Conservation (phyloP, 2,888 invertebrate species). For the Lycaena phlaeas region DNA sequence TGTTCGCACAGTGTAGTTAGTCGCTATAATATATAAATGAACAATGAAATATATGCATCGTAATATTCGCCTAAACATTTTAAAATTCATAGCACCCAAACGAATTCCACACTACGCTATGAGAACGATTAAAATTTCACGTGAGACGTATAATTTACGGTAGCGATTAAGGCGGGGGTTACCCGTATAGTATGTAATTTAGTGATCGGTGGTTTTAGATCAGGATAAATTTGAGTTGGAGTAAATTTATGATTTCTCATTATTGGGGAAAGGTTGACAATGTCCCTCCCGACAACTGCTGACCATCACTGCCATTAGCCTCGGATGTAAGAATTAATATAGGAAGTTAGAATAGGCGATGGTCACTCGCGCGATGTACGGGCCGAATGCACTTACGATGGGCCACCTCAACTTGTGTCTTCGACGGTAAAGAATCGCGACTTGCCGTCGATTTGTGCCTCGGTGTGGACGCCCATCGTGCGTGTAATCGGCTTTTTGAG, state of each 20-base stretch:
- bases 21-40: too few relatives aligned
- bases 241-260: slow-evolving; percentile 30
- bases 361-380: slow-evolving; percentile 17
- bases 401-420: background rate
- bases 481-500: background rate
- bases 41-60: too few relatives aligned
- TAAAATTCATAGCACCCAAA: too few relatives aligned
- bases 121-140: too few relatives aligned
- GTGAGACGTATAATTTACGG: background rate
- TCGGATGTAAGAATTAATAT: slow-evolving; percentile 37
- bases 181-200: background rate
- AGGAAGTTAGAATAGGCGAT: slow-evolving; percentile 29
- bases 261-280: slow-evolving; percentile 42
- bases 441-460: background rate
- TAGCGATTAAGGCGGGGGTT: background rate
- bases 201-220: background rate
- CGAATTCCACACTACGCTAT: too few relatives aligned
- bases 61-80: too few relatives aligned
- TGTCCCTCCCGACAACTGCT: slow-evolving; percentile 58
- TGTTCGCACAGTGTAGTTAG: too few relatives aligned
- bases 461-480: background rate
- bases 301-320: slow-evolving; percentile 63
- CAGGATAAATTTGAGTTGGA: slow-evolving; percentile 27
- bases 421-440: background rate
- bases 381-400: background rate